phyloP scores from a whole-genome alignment of 2,113 vertebrate genomes.

The Phaethon lepturus region DNA sequence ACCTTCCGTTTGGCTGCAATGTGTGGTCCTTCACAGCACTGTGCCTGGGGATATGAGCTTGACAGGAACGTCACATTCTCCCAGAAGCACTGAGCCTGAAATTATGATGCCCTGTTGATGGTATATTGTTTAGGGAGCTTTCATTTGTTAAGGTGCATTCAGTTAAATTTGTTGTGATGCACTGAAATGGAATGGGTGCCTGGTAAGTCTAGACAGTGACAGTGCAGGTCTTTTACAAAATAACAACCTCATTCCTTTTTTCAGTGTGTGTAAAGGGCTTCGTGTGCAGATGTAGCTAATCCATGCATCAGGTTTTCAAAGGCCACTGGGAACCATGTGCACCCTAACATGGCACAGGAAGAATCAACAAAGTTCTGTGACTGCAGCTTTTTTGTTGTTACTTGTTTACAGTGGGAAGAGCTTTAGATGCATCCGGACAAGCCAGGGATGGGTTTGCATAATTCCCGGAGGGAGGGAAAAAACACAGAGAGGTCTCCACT shows the following conservation, averaged over 20 bases:
- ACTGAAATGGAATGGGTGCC: slow-evolving; percentile 23
- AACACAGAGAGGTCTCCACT: background rate
- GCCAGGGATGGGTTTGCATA: background rate
- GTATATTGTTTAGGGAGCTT: slow-evolving; percentile 33
- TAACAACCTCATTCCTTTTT: background rate
- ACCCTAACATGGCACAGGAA: background rate
- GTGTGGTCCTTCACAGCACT: background rate
- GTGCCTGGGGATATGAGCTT: background rate
- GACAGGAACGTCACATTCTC: background rate
- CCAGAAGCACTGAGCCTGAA: background rate
- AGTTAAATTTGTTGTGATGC: slow-evolving; percentile 38
- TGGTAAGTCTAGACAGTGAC: slow-evolving; percentile 40
- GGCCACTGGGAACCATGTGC: background rate
- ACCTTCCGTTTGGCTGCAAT: background rate
- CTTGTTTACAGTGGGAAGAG: slow-evolving; percentile 1
- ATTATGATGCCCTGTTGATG: background rate
- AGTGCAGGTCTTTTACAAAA: background rate
- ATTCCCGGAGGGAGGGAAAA: background rate
- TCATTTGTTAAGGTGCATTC: slow-evolving; percentile 23
- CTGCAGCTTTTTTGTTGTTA: slow-evolving; percentile 24
- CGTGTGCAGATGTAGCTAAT: background rate
- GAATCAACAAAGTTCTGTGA: background rate
- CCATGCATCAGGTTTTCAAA: background rate
- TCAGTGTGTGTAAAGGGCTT: background rate
- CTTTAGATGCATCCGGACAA: background rate